Evolutionary conservation across 2,888 invertebrate genomes (phyloP).

Genomic region (Horisme vitalbata): DNA sequence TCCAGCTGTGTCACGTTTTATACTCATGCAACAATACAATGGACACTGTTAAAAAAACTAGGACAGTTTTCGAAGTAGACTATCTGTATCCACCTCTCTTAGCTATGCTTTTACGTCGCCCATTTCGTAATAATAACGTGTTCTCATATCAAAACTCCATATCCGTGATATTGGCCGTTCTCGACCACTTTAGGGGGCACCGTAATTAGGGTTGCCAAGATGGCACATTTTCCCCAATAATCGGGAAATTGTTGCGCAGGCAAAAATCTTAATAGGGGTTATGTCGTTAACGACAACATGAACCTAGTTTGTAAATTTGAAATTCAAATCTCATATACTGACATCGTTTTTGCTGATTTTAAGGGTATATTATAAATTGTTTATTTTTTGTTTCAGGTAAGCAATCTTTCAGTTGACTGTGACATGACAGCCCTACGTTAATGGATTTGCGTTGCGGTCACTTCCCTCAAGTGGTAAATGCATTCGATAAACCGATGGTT

Average conservation of each 20-base stretch:
- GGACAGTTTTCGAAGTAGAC: conserved; percentile 5
- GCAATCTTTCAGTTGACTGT: not conserved
- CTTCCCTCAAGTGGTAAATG: conserved; percentile 33
- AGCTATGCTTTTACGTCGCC: conserved; percentile 22
- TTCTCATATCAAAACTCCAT: conserved; percentile 35
- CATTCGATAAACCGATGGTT: conserved; percentile 31
- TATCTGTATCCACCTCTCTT: conserved; percentile 4
- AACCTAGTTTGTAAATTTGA: conserved; percentile 10
- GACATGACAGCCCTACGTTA: conserved; percentile 29
- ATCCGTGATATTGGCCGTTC: conserved; percentile 41
- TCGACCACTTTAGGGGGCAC: conserved; percentile 42
- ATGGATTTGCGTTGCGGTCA: conserved; percentile 30
- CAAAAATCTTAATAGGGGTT: conserved; percentile 37
- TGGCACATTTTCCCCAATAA: conserved; percentile 18
- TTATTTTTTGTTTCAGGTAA: conserved; percentile 22
- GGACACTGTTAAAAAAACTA: too few relatives aligned
- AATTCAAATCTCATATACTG: not conserved
- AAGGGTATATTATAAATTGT: not conserved
- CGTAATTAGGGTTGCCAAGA: conserved; percentile 36
- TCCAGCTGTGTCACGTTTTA: conserved; percentile 18
- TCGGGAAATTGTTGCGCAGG: conserved; percentile 27
- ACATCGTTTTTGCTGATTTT: not conserved
- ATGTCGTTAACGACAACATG: conserved; percentile 13
- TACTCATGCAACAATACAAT: too few relatives aligned
- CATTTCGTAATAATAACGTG: conserved; percentile 35